Base-by-base conservation (phyloP, 2,888 invertebrate genomes). In the Hartigia nigra region DNA sequence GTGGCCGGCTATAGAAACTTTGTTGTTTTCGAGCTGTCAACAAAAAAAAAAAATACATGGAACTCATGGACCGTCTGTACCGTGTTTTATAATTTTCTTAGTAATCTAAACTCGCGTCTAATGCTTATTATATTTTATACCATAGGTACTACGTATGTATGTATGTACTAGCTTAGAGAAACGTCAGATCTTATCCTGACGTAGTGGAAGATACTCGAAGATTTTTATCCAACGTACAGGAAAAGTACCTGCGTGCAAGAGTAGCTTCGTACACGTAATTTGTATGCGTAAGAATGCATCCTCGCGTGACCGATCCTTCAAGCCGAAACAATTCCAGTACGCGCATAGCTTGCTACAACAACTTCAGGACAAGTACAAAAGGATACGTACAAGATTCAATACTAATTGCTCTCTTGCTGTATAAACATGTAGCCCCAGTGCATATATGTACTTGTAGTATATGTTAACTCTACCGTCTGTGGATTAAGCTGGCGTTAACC, bases 261-360 rank as follows among this genome's bases (percentile, higher is more conserved):
- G 55, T 1, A 55, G 55, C 55, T 2, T 55, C 55, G 55, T 55
- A 55, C 11, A 31, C 14, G 72, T 32, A 12, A 72, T 72, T 72
- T 32, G 72, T 72, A 72, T 72, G 72, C 72, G 72, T 34, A 34
- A 72, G 72, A 31, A 34, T 72, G 72, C 72, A 34, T 32, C 72
- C 31, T 72, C 72, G 72, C 72, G 72, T 72, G 72, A 72, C 72
- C 72, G 31, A 72, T 72, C 72, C 31, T 72, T 55, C 55, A 55
- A 23, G 23, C 55, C 55, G 55, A 55, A 55, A 55, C 55, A 55
- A 55, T 55, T 55, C 55, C 55, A 55, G 55, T 23, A 23, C 55
- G 23, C 14, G 55, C 55, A 23, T 55, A 23, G 55, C 55, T 55
- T 23, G 55, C 9, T 55, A 9, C 23, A 55, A 23, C 55, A 23